Conservation (phyloP, 2,888 invertebrate species). For the Andrena praecox region DNA sequence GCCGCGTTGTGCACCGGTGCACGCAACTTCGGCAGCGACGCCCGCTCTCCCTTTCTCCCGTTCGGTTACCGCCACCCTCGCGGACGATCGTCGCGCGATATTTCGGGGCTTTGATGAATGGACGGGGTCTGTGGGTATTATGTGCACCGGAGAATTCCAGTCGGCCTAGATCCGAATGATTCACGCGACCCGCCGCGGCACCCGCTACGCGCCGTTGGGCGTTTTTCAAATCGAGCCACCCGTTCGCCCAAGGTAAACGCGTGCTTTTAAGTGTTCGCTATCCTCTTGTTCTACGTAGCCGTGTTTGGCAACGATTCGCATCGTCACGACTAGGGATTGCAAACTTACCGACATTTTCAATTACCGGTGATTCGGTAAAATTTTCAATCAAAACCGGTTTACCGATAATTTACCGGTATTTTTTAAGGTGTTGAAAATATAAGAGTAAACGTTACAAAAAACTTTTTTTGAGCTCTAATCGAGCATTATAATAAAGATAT, state of each 20-base stretch:
- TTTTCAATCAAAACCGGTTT: no score
- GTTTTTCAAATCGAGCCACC: not conserved
- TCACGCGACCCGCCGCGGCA: not conserved
- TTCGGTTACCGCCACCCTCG: constrained; percentile 5
- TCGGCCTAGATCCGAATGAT: constrained; percentile 26
- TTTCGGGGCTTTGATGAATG: constrained; percentile 49
- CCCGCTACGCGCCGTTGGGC: not conserved
- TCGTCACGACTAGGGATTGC: no score
- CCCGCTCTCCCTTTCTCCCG: constrained; percentile 11
- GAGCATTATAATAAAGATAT: no score
- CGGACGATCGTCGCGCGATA: constrained; percentile 34
- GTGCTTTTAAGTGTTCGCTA: constrained; percentile 23
- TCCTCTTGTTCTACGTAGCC: not conserved
- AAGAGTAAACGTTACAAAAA: no score
- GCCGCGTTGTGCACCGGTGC: constrained; percentile 68
- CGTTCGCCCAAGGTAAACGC: not conserved
- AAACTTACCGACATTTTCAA: no score
- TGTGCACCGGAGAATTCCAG: constrained; percentile 25
- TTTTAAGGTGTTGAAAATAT: no score
- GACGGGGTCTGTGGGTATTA: constrained; percentile 3
- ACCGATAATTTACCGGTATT: no score
- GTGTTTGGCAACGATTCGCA: not conserved
- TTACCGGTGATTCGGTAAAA: no score
- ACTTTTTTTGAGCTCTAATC: no score
- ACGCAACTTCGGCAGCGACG: constrained; percentile 61